Evolutionary conservation across 2,113 vertebrate genomes (phyloP), one percentile per base, ranked within the genome.

Genomic region (Canis aureus): DNA sequence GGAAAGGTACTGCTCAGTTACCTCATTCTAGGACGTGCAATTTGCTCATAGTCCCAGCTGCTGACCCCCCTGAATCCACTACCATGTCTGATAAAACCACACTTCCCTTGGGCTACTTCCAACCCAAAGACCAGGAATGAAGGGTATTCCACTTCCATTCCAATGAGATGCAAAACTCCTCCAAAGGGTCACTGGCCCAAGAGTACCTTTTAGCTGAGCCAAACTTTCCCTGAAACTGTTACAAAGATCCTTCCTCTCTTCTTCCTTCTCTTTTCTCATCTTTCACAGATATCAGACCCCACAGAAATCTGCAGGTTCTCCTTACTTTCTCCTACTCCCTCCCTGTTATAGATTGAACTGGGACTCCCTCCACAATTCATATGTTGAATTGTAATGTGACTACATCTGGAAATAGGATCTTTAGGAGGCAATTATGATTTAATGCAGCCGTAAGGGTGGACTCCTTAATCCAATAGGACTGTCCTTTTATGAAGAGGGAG

Each of bases 71-170:
- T 22, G 49, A 29, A 20, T n/a, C 13, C 25, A 43, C 38, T 4
- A 55, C 15, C 2, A 2, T 5, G 19, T 35, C 22, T 35, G 60
- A 51, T 64, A 78, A 82, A 62, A 43, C 3, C 13, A 20, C 15
- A 12, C 29, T 74, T 57, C n/a, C 17, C 6, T 9, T 3, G 1
- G 25, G 20, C 19, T 51, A 3, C 19, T 29, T 4, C 29, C 60
- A 60, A 38, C 22, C 38, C 66, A 12, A 2, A 29, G 49, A 17
- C 19, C 10, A 2, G 60, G 25, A 1, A 5, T 9, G 16, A 66
- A 43, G 13, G 43, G 0, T 2, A 5, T 0, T 8, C 27, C 4
- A 8, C 32, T 25, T 1, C 27, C 38, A 1, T 32, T 9, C 27
- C 32, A 38, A 2, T 1, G 66, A 89, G 55, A 23, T 0, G 6